A percentile compares a stretch with the other conserved stretches of the same genome.
Conservation (phyloP, 2,888 invertebrate genomes). For the Dasysyrphus tricinctus region DNA sequence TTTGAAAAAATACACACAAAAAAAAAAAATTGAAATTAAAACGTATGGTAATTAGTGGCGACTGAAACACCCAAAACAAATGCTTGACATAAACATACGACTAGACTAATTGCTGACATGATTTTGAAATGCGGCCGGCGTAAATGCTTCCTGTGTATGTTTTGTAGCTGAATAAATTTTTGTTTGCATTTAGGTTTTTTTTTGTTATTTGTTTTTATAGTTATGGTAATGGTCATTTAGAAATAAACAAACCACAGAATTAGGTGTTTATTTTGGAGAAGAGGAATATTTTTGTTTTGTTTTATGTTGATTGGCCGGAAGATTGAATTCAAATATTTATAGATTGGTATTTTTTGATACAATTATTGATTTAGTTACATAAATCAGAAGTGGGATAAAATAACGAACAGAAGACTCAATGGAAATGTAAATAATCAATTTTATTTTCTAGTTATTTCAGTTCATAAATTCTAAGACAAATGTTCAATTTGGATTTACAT, state of each 20-base stretch:
- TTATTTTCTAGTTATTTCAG: no score
- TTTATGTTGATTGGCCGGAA: background rate
- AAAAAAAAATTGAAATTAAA: slow-evolving; percentile 11
- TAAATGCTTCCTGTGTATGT: slow-evolving; percentile 44
- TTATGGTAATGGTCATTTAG: background rate
- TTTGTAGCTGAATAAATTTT: slow-evolving; percentile 7
- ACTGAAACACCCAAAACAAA: slow-evolving; percentile 46
- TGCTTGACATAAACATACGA: slow-evolving; percentile 58
- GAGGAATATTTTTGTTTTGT: no score
- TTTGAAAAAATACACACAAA: slow-evolving; percentile 19
- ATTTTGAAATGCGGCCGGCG: slow-evolving; percentile 40
- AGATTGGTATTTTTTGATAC: background rate
- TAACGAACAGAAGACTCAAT: background rate
- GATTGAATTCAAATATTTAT: background rate
- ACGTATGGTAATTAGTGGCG: slow-evolving; percentile 57
- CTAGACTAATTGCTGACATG: slow-evolving; percentile 63
- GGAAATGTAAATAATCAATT: no score
- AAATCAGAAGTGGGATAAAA: slow-evolving; percentile 4
- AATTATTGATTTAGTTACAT: background rate
- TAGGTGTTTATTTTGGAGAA: slow-evolving; percentile 20
- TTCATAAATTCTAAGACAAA: background rate
- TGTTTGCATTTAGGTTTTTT: slow-evolving; percentile 24
- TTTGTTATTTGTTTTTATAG: background rate
- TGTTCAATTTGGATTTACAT: background rate
- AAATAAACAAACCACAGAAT: slow-evolving; percentile 11